phyloP scores from a whole-genome alignment of 1,140 invertebrate species.

The Harlomillsia oculata region DNA sequence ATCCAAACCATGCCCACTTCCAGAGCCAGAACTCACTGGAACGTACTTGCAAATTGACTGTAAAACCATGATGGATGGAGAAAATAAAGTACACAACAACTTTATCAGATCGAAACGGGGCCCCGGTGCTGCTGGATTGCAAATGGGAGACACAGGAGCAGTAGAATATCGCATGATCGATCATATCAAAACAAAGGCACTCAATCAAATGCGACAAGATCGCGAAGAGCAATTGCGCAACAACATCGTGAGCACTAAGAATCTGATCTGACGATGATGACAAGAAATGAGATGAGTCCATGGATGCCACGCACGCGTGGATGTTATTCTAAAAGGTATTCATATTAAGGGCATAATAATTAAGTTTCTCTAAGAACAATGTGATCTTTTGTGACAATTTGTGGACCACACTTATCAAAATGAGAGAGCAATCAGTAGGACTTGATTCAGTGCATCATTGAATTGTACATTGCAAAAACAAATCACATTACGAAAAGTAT shows the following conservation, averaged over 20 bases:
- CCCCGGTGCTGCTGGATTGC: background rate
- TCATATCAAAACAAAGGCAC: constrained; percentile 33
- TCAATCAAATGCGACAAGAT: constrained; percentile 32
- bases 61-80: constrained; percentile 8
- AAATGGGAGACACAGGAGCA: background rate
- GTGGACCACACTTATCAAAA: too few species aligned
- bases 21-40: constrained; percentile 24
- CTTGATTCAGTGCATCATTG: too few species aligned
- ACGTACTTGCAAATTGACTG: constrained; percentile 33
- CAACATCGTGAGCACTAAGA: constrained; percentile 5
- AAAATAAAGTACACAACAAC: background rate
- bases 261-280: constrained; percentile 9
- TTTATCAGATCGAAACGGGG: constrained; percentile 1
- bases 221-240: constrained; percentile 25
- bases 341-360: too few species aligned
- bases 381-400: too few species aligned
- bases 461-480: too few species aligned
- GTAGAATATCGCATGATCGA: constrained; percentile 34
- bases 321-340: too few species aligned
- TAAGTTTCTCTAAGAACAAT: too few species aligned
- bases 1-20: constrained; percentile 14
- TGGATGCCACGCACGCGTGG: background rate
- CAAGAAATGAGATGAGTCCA: too few species aligned
- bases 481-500: too few species aligned
- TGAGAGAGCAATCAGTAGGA: too few species aligned